These are phyloP conservation scores for Drosophila subquinaria DNA, from an alignment of 2,888 invertebrate genomes.

Conservation along the genomic window DNA sequence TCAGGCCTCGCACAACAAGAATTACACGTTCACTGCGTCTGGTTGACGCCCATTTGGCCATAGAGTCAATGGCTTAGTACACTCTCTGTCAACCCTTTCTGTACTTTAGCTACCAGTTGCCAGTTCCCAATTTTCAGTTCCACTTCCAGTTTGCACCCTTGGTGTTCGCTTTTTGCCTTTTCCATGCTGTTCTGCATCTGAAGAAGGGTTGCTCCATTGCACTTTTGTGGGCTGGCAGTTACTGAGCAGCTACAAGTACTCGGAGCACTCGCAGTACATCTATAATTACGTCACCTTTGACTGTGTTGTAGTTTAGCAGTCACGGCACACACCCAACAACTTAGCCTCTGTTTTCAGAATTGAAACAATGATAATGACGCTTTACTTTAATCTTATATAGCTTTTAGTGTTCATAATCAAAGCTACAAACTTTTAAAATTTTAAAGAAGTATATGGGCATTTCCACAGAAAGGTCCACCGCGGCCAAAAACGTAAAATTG, in stretches of 20 bases:
- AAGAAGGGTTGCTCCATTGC: constrained; percentile 67
- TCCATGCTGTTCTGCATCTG: constrained; percentile 31
- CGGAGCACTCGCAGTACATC: constrained; percentile 63
- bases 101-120: constrained; percentile 21
- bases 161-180: constrained; percentile 16
- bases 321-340: constrained; percentile 34
- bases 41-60: constrained; percentile 53
- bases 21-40: constrained; percentile 38
- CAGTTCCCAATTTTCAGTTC: constrained; percentile 21
- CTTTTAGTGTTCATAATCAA: neutral
- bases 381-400: neutral
- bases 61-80: constrained; percentile 16
- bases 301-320: constrained; percentile 35
- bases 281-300: constrained; percentile 79
- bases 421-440: no score
- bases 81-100: constrained; percentile 56
- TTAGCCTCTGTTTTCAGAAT: neutral
- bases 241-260: constrained; percentile 20
- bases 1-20: constrained; percentile 16
- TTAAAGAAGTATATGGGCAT: no score
- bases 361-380: no score
- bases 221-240: constrained; percentile 65
- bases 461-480: no score
- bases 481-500: no score
- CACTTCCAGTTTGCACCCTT: constrained; percentile 44